Conservation (phyloP, 1,140 invertebrate genomes). For the Sycophaga agraensis region DNA sequence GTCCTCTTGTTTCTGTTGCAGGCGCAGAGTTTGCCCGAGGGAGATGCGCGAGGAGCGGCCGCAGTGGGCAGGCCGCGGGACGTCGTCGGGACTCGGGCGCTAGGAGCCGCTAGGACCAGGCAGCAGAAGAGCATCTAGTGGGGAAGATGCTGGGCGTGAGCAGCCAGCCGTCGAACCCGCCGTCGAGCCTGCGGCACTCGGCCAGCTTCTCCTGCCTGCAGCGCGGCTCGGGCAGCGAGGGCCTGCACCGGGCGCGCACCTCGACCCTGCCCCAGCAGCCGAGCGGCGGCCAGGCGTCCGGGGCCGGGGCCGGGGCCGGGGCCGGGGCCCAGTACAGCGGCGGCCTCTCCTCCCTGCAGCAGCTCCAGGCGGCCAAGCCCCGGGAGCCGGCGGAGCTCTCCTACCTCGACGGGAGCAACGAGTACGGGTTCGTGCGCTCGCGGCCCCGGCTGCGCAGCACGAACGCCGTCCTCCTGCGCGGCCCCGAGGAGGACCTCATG, state of each 20-base stretch:
- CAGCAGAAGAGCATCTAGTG: too few species aligned
- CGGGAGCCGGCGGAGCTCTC: slow-evolving; percentile 25
- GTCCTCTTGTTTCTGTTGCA: slow-evolving; percentile 53
- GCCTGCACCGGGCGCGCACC: slow-evolving; percentile 53
- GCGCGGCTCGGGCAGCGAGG: slow-evolving; percentile 47
- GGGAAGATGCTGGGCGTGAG: slow-evolving; percentile 53
- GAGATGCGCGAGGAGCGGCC: too few species aligned
- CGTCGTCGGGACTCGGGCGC: too few species aligned
- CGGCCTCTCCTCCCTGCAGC: slow-evolving; percentile 46
- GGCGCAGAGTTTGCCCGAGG: too few species aligned
- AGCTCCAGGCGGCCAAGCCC: slow-evolving; percentile 19
- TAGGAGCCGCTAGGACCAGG: too few species aligned
- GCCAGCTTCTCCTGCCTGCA: slow-evolving; percentile 60
- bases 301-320: too few species aligned
- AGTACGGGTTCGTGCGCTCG: slow-evolving; percentile 55
- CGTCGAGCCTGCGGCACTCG: slow-evolving; percentile 57
- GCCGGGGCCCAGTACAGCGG: slow-evolving; percentile 31
- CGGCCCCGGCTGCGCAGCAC: slow-evolving; percentile 54
- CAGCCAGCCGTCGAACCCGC: slow-evolving; percentile 53
- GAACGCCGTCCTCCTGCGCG: slow-evolving; percentile 46
- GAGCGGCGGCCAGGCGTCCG: slow-evolving; percentile 39
- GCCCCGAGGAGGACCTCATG: slow-evolving; percentile 21
- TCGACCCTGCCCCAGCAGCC: slow-evolving; percentile 56
- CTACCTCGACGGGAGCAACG: slow-evolving; percentile 39
- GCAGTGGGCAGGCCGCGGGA: too few species aligned